Base-by-base conservation (phyloP, 2,113 vertebrate species). In the Corythoichthys haematopterus region DNA sequence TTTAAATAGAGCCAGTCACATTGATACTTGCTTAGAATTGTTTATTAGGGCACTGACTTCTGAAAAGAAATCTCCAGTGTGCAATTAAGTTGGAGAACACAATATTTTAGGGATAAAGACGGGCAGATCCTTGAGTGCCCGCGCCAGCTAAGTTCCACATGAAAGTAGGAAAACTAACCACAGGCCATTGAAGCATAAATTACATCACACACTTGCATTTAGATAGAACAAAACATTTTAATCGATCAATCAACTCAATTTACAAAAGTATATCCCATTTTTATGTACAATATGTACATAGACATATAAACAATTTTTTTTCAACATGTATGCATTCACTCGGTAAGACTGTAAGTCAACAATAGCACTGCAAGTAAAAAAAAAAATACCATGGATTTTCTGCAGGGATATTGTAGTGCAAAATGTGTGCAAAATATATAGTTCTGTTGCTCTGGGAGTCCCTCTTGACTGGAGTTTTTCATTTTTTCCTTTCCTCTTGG, bases 181-280 rank as follows among this genome's bases (percentile, higher is more conserved):
- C 57, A 7, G n/a, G 69, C 77, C 46, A 59, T 48, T 68, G 51
- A 75, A 73, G 68, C 66, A 82, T 58, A 71, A 79, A 62, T 76
- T 60, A 73, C 57, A 79, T 64, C 65, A 73, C 61, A 79, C 64
- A 65, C 72, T 67, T 69, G 72, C 16, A 14, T 79, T 83, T 72
- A 85, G 80, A 85, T 81, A 88, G 72, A 87, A 83, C 83, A 85
- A 82, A 85, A 86, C 83, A 88, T 86, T 91, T 90, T 90, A 91
- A 88, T 90, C 78, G 71, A 88, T 88, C 84, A 86, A 87, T 88
- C 82, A 87, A 84, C 82, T 85, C 79, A 74, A 91, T 91, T 91
- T 91, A 90, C 90, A 91, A 91, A 91, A 89, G 89, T 88, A 91
- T 91, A 90, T 91, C 84, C 90, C 88, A 85, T 92, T 91, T 57